Evolutionary conservation across 2,888 invertebrate species (phyloP).

Genomic region (Meliscaeva auricollis): DNA sequence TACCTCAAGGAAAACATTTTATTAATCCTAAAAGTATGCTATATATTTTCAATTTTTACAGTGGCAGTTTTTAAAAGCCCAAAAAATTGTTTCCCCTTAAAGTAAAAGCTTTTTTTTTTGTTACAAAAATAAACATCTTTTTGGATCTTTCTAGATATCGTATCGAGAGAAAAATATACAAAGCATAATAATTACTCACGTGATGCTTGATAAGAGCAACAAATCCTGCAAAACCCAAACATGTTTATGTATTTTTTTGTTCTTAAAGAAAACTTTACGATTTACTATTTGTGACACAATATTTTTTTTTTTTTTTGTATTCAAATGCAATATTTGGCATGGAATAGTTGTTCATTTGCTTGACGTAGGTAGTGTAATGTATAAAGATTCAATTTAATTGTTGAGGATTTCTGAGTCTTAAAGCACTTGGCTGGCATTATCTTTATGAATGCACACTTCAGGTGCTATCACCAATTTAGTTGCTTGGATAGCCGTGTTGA

Average conservation of each 20-base stretch:
- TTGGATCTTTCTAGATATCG: constrained; percentile 4
- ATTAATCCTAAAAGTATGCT: constrained; percentile 23
- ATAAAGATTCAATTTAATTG: background rate
- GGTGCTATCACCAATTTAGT: background rate
- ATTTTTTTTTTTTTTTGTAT: background rate
- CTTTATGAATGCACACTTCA: constrained; percentile 23
- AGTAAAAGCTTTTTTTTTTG: constrained; percentile 1
- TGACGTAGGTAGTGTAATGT: constrained; percentile 12
- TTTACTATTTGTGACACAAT: background rate
- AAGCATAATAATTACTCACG: background rate
- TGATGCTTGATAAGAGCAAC: background rate
- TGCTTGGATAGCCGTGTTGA: background rate
- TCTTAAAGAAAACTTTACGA: background rate
- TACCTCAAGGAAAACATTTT: background rate
- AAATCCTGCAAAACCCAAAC: background rate
- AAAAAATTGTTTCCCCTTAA: background rate
- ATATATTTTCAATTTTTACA: background rate
- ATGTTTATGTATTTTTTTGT: constrained; percentile 9
- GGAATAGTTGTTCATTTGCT: background rate
- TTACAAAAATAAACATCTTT: background rate
- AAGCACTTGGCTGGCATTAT: background rate
- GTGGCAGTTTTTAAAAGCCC: background rate
- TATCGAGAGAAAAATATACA: background rate
- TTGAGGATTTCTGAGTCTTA: background rate
- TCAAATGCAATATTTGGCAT: background rate